Evolutionary conservation across 2,113 vertebrate genomes (phyloP), one percentile per base, ranked within the genome.

Genomic region (Enhydra lutris): DNA sequence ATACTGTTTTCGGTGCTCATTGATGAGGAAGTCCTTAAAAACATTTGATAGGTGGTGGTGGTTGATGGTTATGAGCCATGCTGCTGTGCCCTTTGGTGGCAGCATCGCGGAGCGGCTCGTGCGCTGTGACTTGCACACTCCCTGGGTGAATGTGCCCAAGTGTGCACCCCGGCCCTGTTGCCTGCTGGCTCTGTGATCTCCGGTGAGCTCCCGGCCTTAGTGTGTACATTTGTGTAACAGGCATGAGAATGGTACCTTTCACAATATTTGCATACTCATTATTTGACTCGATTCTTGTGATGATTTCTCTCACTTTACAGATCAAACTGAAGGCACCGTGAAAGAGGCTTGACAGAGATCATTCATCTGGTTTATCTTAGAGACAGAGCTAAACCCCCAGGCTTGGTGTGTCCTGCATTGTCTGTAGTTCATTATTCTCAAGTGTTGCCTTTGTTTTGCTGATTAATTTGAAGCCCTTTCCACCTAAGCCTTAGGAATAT

Each of bases 51-150:
- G 57, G 20, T 26, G 11, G 8, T 15, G 23, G 24, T 31, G 3
- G n/a, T 31, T 61, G 3, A 4, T 61, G 0, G 4, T 39, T 82
- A 1, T 79, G 79, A n/a, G 23, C 23, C 20, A 0, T 8, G 20
- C 39, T n/a, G 63, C 67, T 80, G 13, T 67, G 65, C 9, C 45
- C 12, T 79, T 24, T 47, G 55, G 61, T 24, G 34, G 47, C 10
- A 39, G 14, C 36, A 8, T 50, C 52, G 24, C 42, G 81, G n/a
- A 50, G 23, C 2, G 4, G 23, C 78, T 17, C 8, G 10, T 69
- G n/a, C 1, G 0, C 17, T 12, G 23, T n/a, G 14, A 45, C n/a
- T 34, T 61, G 9, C 61, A 2, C 5, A 13, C 18, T 2, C 2
- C 10, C 39, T 34, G 45, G 2, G 11, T 36, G 71, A 59, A 79